phyloP scores from a whole-genome alignment of 2,113 vertebrate genomes.

The Stigmatopora argus region DNA sequence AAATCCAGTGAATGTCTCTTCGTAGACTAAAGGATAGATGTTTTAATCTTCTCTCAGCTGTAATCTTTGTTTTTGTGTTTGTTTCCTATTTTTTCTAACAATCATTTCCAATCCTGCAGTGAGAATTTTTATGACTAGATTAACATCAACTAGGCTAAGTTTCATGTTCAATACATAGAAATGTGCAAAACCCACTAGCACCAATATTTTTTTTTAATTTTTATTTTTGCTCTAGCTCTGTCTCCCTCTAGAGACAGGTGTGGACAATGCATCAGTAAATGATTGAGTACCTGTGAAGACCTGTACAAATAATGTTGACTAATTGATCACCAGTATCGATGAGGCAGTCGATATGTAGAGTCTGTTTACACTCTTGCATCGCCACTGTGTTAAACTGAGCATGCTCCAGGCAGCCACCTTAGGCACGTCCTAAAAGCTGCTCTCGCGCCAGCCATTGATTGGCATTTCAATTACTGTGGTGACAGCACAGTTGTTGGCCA shows the following conservation, averaged over 20 bases:
- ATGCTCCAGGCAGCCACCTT: slow-evolving; percentile 63
- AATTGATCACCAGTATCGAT: slow-evolving; percentile 75
- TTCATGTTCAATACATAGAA: too few relatives aligned
- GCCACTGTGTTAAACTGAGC: slow-evolving; percentile 71
- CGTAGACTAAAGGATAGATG: too few relatives aligned
- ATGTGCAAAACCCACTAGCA: background rate
- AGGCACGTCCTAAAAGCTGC: slow-evolving; percentile 68
- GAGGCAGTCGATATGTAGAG: slow-evolving; percentile 65
- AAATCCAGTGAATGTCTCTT: background rate
- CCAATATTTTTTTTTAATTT: background rate
- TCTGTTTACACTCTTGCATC: slow-evolving; percentile 67
- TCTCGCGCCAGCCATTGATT: slow-evolving; percentile 67
- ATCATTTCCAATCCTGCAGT: too few relatives aligned
- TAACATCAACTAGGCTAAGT: too few relatives aligned
- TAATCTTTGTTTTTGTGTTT: too few relatives aligned
- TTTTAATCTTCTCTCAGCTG: too few relatives aligned
- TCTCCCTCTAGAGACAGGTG: slow-evolving; percentile 71
- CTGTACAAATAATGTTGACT: slow-evolving; percentile 40
- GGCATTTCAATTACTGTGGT: slow-evolving; percentile 70
- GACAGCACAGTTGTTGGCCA: slow-evolving; percentile 63
- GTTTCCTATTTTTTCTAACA: too few relatives aligned
- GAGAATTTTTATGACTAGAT: too few relatives aligned
- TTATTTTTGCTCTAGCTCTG: slow-evolving; percentile 46
- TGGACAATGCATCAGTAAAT: slow-evolving; percentile 45
- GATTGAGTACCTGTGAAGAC: slow-evolving; percentile 43